A percentile compares a stretch with the other conserved stretches of the same genome.
Conservation (phyloP, 2,888 invertebrate species). For the Drosophila nr. perissopoda region DNA sequence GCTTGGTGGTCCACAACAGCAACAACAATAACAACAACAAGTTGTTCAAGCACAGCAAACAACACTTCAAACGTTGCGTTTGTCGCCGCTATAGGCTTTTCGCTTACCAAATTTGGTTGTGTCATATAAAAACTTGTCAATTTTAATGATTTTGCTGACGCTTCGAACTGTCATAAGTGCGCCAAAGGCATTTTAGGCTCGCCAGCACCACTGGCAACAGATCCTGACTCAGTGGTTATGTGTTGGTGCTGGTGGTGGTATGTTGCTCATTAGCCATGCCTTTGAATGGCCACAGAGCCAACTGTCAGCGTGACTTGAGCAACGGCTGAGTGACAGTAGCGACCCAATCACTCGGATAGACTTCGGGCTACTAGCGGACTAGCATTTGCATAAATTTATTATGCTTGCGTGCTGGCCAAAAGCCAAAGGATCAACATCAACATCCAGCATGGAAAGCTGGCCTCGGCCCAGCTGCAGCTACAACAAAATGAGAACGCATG, state of each 20-base stretch:
- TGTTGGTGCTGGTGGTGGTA: slow-evolving; percentile 10
- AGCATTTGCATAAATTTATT: slow-evolving; percentile 75
- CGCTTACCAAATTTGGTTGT: slow-evolving; percentile 76
- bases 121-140: slow-evolving; percentile 79
- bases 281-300: slow-evolving; percentile 53
- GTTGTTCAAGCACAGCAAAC: slow-evolving; percentile 61
- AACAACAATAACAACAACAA: slow-evolving; percentile 52
- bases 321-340: slow-evolving; percentile 50
- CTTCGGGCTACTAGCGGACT: slow-evolving; percentile 31
- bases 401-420: slow-evolving; percentile 64
- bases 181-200: slow-evolving; percentile 71
- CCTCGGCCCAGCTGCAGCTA: slow-evolving; percentile 36
- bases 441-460: slow-evolving; percentile 7
- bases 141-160: slow-evolving; percentile 83
- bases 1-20: slow-evolving; percentile 67
- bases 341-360: slow-evolving; percentile 49
- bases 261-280: slow-evolving; percentile 75
- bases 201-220: slow-evolving; percentile 32
- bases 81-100: slow-evolving; percentile 42
- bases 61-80: slow-evolving; percentile 76
- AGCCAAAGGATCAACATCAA: slow-evolving; percentile 57
- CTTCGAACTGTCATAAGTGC: slow-evolving; percentile 82
- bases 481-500: slow-evolving; percentile 60
- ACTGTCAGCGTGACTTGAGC: slow-evolving; percentile 61
- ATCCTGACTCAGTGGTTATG: slow-evolving; percentile 31